Conservation (phyloP, 2,113 vertebrate species). For the Paradoxurus hermaphroditus region DNA sequence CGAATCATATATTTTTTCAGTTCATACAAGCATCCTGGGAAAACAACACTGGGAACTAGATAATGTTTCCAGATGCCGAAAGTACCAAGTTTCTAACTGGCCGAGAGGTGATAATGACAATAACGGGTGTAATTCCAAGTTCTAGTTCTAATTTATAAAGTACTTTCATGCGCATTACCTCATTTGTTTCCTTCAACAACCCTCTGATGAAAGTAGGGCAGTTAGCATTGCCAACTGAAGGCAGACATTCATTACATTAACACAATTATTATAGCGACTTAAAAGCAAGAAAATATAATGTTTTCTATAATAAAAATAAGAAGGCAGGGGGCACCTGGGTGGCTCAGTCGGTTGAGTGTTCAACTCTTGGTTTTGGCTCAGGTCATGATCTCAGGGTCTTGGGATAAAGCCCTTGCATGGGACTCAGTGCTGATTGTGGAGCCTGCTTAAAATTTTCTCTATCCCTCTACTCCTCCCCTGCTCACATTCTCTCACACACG, state of each 20-base stretch:
- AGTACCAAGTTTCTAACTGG: constrained; percentile 2
- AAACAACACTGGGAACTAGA: neutral
- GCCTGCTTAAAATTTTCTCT: too few species aligned
- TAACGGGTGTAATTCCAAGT: constrained; percentile 23
- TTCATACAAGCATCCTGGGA: neutral
- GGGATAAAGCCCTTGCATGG: too few species aligned
- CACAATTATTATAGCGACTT: neutral
- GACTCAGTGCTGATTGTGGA: too few species aligned
- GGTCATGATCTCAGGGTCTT: too few species aligned
- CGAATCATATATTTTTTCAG: neutral
- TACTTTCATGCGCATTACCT: neutral
- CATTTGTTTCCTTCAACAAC: constrained; percentile 37
- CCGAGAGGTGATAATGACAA: neutral
- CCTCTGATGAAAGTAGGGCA: neutral
- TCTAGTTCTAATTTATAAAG: constrained; percentile 32
- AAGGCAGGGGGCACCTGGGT: neutral
- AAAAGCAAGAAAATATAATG: neutral
- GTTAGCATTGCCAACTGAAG: neutral
- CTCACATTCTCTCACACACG: too few species aligned
- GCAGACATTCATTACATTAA: neutral
- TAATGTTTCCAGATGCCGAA: neutral
- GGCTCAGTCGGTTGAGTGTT: too few species aligned
- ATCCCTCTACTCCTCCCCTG: too few species aligned
- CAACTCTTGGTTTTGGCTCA: too few species aligned
- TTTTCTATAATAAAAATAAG: neutral